Evolutionary conservation across 2,888 invertebrate genomes (phyloP), one percentile per base, ranked within the genome.

Genomic region (Euplagia quadripunctaria): DNA sequence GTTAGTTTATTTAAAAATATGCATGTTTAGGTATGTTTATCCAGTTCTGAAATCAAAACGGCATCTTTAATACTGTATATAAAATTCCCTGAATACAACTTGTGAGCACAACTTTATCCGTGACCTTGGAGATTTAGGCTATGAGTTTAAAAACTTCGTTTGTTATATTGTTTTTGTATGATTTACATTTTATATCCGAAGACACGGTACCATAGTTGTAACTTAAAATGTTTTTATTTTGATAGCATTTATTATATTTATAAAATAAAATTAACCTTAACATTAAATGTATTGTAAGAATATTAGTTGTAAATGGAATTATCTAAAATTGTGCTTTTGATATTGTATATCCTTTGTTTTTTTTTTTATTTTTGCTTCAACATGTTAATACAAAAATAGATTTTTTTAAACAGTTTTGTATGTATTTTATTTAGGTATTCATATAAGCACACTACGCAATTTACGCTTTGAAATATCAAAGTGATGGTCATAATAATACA

Each of bases 371-470:
- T 1, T 46, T 31, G 31, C 85, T 88, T 85, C 69, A 82, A 79
- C 84, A 82, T 86, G 85, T 85, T 80, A 81, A 82, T 86, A 84
- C 83, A 87, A 75, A 85, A 89, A 81, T 88, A 88, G 84, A 83
- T 85, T 88, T 89, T 72, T 88, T 87, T 83, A 83, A 87, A 81
- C 82, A 86, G 82, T 85, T 46, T 46, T 46, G 43, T 46, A 46
- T 83, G 51, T 71, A 79, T 89, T 88, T 88, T 67, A 81, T 84
- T 86, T 75, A 31, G 31, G 31, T 31, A 31, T 31, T 31, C 31
- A 31, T 2, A 46, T 46, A 46, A 9, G 17, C 16, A 17, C 9
- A 17, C 41, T 55, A 64, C 68, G 42, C 17, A 64, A 46, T 31
- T 52, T n/a, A n/a, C n/a, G n/a, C n/a, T n/a, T n/a, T n/a, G n/a